Conservation (phyloP, 2,888 invertebrate genomes). For the Creontiades dilutus region DNA sequence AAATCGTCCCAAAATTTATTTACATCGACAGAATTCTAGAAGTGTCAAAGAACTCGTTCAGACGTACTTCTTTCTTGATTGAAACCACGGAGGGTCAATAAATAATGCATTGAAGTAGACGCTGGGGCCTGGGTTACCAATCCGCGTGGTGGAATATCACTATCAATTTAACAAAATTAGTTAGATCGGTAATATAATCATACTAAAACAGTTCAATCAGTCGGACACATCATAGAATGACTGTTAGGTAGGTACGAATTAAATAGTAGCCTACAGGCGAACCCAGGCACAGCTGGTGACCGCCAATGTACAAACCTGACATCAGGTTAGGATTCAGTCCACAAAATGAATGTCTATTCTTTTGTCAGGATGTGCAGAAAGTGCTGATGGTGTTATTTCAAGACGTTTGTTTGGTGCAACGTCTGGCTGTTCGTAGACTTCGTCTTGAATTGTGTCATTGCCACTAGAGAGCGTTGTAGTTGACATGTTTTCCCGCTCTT, state of each 20-base stretch:
- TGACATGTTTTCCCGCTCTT: constrained; percentile 74
- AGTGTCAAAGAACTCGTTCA: background rate
- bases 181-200: background rate
- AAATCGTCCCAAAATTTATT: background rate
- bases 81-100: background rate
- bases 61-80: background rate
- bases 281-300: background rate
- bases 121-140: background rate
- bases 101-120: too few relatives aligned
- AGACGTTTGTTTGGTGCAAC: constrained; percentile 41
- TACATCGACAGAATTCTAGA: background rate
- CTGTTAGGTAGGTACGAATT: background rate
- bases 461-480: constrained; percentile 73
- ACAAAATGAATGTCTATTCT: constrained; percentile 55
- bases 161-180: background rate
- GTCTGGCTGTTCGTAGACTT: constrained; percentile 63
- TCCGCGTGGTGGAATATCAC: background rate
- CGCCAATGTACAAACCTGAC: background rate
- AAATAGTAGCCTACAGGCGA: background rate
- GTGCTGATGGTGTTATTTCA: constrained; percentile 50
- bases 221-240: background rate
- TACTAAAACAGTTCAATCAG: background rate
- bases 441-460: constrained; percentile 74
- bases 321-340: background rate
- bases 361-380: constrained; percentile 63